phyloP scores from a whole-genome alignment of 2,113 vertebrate species.

The Dermatemys mawii region DNA sequence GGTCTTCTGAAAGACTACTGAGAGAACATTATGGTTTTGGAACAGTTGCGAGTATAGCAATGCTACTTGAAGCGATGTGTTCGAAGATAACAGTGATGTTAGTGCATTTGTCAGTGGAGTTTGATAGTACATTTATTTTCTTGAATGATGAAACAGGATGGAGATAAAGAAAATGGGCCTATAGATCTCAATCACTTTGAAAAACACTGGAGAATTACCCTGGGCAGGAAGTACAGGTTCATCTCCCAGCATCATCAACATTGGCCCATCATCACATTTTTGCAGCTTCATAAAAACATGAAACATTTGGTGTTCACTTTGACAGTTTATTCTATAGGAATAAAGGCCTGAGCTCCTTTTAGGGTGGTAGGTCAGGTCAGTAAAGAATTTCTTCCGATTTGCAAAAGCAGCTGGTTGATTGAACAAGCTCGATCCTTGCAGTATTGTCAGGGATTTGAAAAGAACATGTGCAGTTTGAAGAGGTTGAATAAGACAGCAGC shows the following conservation, averaged over 20 bases:
- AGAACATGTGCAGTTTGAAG: not conserved
- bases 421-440: not conserved
- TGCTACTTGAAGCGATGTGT: not conserved
- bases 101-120: not conserved
- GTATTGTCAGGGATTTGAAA: constrained; percentile 24
- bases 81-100: not conserved
- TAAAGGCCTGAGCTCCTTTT: not conserved
- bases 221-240: not conserved
- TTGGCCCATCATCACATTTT: not conserved
- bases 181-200: not conserved
- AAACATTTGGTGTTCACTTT: not conserved
- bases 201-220: not conserved
- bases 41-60: not conserved
- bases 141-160: not conserved
- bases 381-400: not conserved
- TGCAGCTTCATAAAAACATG: not conserved
- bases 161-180: not conserved
- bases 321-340: not conserved
- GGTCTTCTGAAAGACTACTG: not conserved
- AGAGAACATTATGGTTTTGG: not conserved
- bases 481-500: not conserved
- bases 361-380: not conserved
- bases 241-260: not conserved
- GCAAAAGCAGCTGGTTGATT: not conserved
- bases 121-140: not conserved